Evolutionary conservation across 2,113 vertebrate genomes (phyloP).

Genomic region (Phainopepla nitens): DNA sequence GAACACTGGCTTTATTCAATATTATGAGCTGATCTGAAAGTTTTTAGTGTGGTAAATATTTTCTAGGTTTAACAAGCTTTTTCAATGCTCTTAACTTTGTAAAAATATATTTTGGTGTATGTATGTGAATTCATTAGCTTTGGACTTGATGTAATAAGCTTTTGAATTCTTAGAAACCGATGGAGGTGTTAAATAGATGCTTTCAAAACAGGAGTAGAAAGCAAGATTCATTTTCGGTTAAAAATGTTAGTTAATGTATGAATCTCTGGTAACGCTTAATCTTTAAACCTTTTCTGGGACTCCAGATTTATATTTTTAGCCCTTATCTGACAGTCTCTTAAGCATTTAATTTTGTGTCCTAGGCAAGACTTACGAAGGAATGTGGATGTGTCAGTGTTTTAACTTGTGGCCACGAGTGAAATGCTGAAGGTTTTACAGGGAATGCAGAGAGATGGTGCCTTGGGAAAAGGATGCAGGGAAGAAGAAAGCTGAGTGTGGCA

Average conservation of each 20-base stretch:
- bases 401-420: background rate
- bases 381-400: background rate
- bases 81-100: background rate
- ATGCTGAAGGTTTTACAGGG: background rate
- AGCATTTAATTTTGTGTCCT: background rate
- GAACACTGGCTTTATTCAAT: background rate
- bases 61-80: background rate
- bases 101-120: background rate
- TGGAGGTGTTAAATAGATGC: background rate
- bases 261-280: background rate
- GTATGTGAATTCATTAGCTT: background rate
- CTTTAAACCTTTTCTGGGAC: background rate
- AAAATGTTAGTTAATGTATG: background rate
- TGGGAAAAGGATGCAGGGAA: background rate
- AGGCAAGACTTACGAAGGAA: background rate
- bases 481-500: rapidly evolving
- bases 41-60: background rate
- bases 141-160: background rate
- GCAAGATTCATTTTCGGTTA: background rate
- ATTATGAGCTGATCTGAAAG: background rate
- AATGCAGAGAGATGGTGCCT: background rate
- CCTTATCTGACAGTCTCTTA: background rate
- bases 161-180: background rate
- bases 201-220: background rate
- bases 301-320: background rate